Conservation (phyloP, 2,113 vertebrate species). For the Cyphotilapia sp. region DNA sequence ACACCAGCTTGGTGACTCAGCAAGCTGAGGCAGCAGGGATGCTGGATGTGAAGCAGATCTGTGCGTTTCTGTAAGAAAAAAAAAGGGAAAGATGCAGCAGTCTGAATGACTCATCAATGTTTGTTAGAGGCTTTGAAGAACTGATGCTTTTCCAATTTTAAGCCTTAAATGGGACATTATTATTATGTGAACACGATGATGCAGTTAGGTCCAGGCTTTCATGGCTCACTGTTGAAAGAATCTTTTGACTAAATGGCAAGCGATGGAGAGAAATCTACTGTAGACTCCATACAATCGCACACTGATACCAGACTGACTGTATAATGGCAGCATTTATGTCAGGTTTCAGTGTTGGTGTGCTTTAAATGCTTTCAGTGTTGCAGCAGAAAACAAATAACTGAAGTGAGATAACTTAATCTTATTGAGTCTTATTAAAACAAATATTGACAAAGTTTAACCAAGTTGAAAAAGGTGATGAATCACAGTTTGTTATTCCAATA, state of each 20-base stretch:
- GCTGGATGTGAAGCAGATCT: constrained; percentile 10
- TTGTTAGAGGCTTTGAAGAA: constrained; percentile 20
- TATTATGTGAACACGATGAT: background rate
- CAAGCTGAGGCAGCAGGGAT: constrained; percentile 14
- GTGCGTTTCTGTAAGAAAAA: background rate
- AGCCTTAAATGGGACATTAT: background rate
- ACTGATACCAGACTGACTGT: background rate
- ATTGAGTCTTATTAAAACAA: background rate
- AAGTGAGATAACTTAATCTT: background rate
- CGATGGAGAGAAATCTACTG: background rate
- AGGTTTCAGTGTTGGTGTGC: background rate
- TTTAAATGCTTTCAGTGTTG: background rate
- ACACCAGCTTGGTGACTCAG: constrained; percentile 50
- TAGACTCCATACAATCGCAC: background rate
- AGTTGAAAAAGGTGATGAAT: background rate
- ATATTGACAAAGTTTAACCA: background rate
- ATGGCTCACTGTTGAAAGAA: background rate
- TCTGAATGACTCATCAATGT: constrained; percentile 15
- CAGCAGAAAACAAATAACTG: background rate
- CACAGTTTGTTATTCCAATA: background rate
- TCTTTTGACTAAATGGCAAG: background rate
- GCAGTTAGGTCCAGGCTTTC: background rate
- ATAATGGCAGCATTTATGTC: background rate
- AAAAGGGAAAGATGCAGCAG: background rate
- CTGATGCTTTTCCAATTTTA: background rate